Evolutionary conservation across 1,140 invertebrate species (phyloP).

Genomic region (Carposina sasakii): DNA sequence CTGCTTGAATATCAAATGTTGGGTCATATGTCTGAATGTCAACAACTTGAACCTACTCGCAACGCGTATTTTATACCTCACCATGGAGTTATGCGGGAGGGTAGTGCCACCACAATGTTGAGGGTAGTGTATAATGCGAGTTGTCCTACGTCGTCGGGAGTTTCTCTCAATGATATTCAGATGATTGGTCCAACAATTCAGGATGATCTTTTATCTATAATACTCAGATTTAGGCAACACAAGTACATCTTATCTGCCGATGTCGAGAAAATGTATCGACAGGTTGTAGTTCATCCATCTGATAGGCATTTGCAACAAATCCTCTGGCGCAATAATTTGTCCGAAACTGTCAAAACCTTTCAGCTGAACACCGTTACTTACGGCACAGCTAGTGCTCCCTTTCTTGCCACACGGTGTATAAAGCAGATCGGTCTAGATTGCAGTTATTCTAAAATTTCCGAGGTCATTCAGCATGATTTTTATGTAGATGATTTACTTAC

Average conservation of each 20-base stretch:
- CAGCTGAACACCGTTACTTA: conserved; percentile 11
- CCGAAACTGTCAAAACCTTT: background rate
- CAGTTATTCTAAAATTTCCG: background rate
- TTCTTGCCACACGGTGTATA: background rate
- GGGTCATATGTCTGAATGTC: background rate
- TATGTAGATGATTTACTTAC: conserved; percentile 17
- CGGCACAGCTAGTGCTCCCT: conserved; percentile 12
- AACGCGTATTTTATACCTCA: background rate
- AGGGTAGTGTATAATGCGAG: background rate
- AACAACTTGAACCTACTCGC: background rate
- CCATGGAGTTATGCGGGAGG: background rate
- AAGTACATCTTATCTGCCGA: conserved; percentile 35
- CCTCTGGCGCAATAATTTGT: background rate
- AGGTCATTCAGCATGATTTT: conserved; percentile 35
- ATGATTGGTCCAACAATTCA: background rate
- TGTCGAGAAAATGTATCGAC: conserved; percentile 52
- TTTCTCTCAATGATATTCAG: background rate
- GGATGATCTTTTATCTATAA: background rate
- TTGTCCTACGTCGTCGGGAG: background rate
- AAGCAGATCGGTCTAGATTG: background rate
- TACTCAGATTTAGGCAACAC: background rate
- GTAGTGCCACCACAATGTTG: background rate
- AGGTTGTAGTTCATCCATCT: conserved; percentile 33
- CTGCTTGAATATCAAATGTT: background rate
- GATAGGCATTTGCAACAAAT: conserved; percentile 32